Evolutionary conservation across 37 sponge, comb jelly and placozoan species (phyloP).

Genomic region (Ianthella basta): DNA sequence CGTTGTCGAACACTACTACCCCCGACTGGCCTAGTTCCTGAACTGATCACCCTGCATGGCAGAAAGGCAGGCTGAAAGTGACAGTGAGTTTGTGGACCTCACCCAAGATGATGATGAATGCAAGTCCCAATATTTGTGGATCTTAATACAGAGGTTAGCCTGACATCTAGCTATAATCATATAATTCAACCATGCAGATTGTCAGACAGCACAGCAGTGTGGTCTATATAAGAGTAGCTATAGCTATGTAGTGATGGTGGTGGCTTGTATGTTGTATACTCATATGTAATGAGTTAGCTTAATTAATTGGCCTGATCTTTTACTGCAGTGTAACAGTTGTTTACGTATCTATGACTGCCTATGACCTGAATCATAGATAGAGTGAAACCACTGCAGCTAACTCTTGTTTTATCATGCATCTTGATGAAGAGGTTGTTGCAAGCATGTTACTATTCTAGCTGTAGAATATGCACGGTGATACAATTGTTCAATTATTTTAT

Average conservation of each 20-base stretch:
- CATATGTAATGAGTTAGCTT: slow-evolving; percentile 1
- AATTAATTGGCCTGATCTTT: neutral
- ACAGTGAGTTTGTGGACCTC: neutral
- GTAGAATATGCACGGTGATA: neutral
- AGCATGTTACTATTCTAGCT: neutral
- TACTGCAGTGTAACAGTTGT: neutral
- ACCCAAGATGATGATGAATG: neutral
- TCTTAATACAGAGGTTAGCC: neutral
- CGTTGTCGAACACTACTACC: too few species aligned
- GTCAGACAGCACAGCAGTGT: neutral
- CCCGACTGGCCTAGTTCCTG: too few species aligned
- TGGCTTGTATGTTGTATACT: neutral
- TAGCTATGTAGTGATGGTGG: too few species aligned
- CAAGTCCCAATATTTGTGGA: neutral
- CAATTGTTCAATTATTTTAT: neutral
- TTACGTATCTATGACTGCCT: too few species aligned
- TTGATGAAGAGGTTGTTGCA: neutral
- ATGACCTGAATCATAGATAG: too few species aligned
- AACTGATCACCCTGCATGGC: too few species aligned
- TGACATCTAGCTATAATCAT: neutral
- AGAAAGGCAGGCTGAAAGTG: slow-evolving; percentile 4
- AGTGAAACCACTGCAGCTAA: too few species aligned
- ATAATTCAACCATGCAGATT: neutral
- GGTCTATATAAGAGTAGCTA: neutral
- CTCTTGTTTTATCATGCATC: neutral